phyloP scores from a whole-genome alignment of 2,113 vertebrate genomes.

The Hassar affinis region DNA sequence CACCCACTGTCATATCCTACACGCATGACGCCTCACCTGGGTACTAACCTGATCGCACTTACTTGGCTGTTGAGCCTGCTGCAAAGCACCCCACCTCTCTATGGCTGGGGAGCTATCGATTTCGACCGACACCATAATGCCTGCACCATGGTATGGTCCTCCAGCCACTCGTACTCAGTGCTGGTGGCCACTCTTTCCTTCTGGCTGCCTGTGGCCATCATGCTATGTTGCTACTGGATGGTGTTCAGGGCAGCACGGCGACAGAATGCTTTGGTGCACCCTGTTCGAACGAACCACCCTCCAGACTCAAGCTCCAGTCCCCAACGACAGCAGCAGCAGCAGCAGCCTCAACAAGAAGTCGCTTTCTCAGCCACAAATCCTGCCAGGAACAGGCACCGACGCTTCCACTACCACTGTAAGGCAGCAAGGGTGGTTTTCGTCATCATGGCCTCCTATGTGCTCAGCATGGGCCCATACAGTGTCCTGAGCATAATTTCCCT shows the following conservation, averaged over 20 bases:
- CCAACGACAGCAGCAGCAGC: conserved; percentile 39
- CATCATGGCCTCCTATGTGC: conserved; percentile 83
- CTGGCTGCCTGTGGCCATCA: conserved; percentile 79
- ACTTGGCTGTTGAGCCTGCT: conserved; percentile 82
- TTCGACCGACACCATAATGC: conserved; percentile 77
- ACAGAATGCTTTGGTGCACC: conserved; percentile 84
- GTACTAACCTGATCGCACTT: conserved; percentile 78
- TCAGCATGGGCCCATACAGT: conserved; percentile 86
- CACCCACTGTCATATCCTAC: conserved; percentile 85
- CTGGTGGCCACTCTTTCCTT: conserved; percentile 79
- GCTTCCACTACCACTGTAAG: conserved; percentile 84
- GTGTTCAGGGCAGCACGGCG: conserved; percentile 82
- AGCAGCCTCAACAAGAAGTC: conserved; percentile 51
- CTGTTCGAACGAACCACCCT: conserved; percentile 68
- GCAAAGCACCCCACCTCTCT: conserved; percentile 86
- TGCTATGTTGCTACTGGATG: conserved; percentile 86
- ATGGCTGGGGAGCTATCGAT: conserved; percentile 81
- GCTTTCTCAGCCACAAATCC: conserved; percentile 63
- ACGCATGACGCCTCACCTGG: conserved; percentile 81
- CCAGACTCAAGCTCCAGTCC: conserved; percentile 64
- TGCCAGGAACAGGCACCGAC: conserved; percentile 66
- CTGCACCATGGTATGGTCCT: conserved; percentile 83
- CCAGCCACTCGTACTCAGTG: conserved; percentile 78
- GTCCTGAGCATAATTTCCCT: conserved; percentile 77
- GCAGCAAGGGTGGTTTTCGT: conserved; percentile 84